Evolutionary conservation across 2,797 vertebrate genomes (phyloP).

Genomic region (Enteromius afrohamiltoni): DNA sequence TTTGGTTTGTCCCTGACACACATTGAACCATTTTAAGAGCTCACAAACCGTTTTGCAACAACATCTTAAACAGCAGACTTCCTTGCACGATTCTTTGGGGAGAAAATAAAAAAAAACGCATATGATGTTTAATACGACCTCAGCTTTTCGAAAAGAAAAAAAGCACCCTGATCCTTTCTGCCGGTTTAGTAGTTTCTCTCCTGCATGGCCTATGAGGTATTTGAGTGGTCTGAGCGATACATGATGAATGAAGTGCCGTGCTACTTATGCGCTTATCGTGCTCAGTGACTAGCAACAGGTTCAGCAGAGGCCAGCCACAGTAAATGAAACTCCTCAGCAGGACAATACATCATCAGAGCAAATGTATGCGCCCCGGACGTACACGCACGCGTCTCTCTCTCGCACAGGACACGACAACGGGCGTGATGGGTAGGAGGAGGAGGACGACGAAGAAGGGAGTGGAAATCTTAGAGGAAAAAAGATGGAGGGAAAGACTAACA

Average conservation of each 20-base stretch:
- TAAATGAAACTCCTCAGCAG: conserved; percentile 99
- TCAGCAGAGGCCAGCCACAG: conserved; percentile 97
- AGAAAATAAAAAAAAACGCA: conserved; percentile 3
- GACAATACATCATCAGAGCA: conserved; percentile 99
- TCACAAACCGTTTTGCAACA: conserved; percentile 26
- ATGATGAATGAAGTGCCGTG: conserved; percentile 99
- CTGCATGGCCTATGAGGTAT: conserved; percentile 95
- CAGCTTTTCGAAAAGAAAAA: conserved; percentile 66
- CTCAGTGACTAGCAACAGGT: conserved; percentile 99
- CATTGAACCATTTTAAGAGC: conserved; percentile 29
- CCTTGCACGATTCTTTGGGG: conserved; percentile 27
- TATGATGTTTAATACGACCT: conserved; percentile 72
- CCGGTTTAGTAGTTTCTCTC: conserved; percentile 84
- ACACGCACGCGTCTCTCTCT: conserved; percentile 80
- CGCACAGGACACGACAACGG: conserved; percentile 86
- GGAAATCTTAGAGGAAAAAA: conserved; percentile 66
- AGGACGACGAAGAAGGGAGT: conserved; percentile 68
- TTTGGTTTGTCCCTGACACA: conserved; percentile 28
- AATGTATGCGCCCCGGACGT: conserved; percentile 93
- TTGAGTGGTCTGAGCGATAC: conserved; percentile 95
- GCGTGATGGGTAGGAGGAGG: conserved; percentile 85
- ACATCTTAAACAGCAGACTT: conserved; percentile 28
- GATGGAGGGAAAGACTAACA: conserved; percentile 76
- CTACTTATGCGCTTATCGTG: conserved; percentile 99
- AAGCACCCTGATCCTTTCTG: conserved; percentile 76